Base-by-base conservation (phyloP, 2,888 invertebrate species). In the Callimorpha dominula region DNA sequence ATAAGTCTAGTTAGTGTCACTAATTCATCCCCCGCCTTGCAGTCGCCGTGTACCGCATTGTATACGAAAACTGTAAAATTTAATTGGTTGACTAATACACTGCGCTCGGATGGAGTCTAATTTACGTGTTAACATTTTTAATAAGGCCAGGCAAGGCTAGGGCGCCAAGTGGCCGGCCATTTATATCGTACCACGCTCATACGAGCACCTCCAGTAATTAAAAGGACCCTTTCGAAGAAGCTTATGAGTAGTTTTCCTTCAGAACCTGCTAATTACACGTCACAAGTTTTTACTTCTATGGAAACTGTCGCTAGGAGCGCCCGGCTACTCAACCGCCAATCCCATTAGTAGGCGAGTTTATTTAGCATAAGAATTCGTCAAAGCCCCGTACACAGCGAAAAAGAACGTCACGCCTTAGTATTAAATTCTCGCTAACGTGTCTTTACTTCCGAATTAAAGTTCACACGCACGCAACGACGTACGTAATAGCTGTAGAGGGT, bases 111-210 rank as follows among this genome's bases (percentile, higher is more conserved):
- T 86, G 80, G 86, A 90, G 93, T 94, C 95, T 95, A 94, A 95
- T 95, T 95, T 95, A 94, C 94, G 94, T 92, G 95, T 95, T 94
- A 94, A 94, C 94, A 92, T 94, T 95, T 95, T 95, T 95, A 95
- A 95, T 95, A 95, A 95, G 95, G 94, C 93, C 90, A 77, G 88
- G 90, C 90, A 88, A 90, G 89, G 91, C 92, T 92, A 91, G 95
- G 95, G 95, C 90, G 94, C 89, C 90, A 94, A 95, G 95, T 95
- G 94, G 95, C 92, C 93, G 92, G 93, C 92, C 93, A 92, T 94
- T 95, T 94, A 93, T 88, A 91, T 89, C 89, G 89, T 88, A 83
- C 90, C 83, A 88, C 91, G 91, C 93, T 92, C 92, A 89, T 90
- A 88, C 86, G 88, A 94, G 91, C 93, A 91, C 92, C 94, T 93